Conservation (phyloP, 2,888 invertebrate genomes). For the Pyralis farinalis region DNA sequence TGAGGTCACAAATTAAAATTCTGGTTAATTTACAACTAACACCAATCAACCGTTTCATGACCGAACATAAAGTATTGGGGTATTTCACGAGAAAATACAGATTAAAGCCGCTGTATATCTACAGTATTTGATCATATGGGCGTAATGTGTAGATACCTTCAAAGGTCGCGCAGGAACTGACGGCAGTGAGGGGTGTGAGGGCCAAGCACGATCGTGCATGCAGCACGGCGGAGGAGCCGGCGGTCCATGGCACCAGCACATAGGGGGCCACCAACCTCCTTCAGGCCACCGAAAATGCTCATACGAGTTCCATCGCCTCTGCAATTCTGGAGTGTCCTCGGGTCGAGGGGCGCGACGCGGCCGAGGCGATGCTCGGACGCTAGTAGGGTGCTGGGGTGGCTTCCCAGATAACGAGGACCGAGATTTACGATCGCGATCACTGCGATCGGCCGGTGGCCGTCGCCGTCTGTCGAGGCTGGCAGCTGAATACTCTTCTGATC, state of each 20-base stretch:
- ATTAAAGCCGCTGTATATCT: too few species aligned
- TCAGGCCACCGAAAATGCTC: constrained; percentile 83
- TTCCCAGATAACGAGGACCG: constrained; percentile 81
- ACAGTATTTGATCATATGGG: too few species aligned
- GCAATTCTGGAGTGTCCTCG: constrained; percentile 63
- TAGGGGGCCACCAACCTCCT: constrained; percentile 69
- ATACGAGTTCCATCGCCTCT: constrained; percentile 76
- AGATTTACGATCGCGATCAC: constrained; percentile 84
- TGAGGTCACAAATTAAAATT: too few species aligned
- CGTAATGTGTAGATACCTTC: constrained; percentile 57
- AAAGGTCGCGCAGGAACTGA: constrained; percentile 51
- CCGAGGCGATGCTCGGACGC: constrained; percentile 62
- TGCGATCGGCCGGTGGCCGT: constrained; percentile 69
- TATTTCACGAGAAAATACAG: neutral
- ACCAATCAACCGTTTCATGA: neutral
- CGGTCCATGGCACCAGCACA: constrained; percentile 74
- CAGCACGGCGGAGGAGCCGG: constrained; percentile 69
- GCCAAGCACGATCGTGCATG: constrained; percentile 73
- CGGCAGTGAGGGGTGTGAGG: constrained; percentile 70
- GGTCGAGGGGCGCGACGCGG: constrained; percentile 52
- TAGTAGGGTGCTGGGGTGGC: constrained; percentile 69
- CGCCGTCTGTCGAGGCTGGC: constrained; percentile 81
- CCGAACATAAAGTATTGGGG: neutral
- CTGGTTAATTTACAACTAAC: too few species aligned
- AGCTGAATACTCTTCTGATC: constrained; percentile 56